Conservation (phyloP, 2,888 invertebrate species). For the Acanthosoma haemorrhoidale region DNA sequence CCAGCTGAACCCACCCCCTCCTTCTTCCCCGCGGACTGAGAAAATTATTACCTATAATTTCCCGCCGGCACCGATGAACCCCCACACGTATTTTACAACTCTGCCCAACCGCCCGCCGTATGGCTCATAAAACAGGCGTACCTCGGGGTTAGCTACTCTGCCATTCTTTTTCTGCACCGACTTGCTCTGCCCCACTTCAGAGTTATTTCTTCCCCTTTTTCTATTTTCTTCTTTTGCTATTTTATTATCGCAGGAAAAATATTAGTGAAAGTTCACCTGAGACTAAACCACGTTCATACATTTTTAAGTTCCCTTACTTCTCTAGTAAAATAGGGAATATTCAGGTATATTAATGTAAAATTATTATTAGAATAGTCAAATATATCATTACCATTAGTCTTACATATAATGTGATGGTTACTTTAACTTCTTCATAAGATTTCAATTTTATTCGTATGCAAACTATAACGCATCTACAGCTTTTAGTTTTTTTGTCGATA, state of each 20-base stretch:
- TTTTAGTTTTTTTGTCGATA: too few species aligned
- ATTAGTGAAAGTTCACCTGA: too few species aligned
- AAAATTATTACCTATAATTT: slow-evolving; percentile 22
- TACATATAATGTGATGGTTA: too few species aligned
- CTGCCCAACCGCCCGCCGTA: background rate
- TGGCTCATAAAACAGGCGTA: slow-evolving; percentile 19
- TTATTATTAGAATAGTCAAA: too few species aligned
- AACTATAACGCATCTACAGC: too few species aligned
- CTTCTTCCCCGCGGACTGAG: background rate
- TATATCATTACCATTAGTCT: too few species aligned
- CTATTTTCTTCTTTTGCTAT: background rate
- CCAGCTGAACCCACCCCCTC: background rate
- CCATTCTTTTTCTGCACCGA: background rate
- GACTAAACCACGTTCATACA: too few species aligned
- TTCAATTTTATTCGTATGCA: too few species aligned
- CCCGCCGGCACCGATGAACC: slow-evolving; percentile 15
- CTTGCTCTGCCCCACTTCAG: background rate
- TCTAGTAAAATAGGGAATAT: too few species aligned
- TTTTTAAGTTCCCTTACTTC: too few species aligned
- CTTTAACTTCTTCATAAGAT: too few species aligned
- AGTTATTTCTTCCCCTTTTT: background rate
- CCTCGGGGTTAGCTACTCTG: background rate
- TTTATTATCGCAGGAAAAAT: background rate
- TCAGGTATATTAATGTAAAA: too few species aligned
- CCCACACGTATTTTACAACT: slow-evolving; percentile 19